Evolutionary conservation across 2,797 vertebrate species (phyloP).

Genomic region (Fringilla coelebs): DNA sequence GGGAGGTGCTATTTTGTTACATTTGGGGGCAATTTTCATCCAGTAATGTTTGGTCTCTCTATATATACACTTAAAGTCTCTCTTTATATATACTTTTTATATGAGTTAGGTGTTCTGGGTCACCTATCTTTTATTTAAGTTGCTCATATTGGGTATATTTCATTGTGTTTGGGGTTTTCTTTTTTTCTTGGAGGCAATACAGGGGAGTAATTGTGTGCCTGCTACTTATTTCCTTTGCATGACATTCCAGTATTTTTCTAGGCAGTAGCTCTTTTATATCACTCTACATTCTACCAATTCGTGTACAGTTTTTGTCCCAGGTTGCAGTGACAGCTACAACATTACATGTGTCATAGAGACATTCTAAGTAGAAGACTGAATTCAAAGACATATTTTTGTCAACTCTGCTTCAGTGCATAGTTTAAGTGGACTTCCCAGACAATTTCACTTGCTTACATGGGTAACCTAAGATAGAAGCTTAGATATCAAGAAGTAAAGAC

Average conservation of each 20-base stretch:
- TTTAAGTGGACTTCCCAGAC: neutral
- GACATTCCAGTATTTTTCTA: neutral
- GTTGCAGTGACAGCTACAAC: neutral
- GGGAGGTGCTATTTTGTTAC: neutral
- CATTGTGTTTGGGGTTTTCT: accelerated
- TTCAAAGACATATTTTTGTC: neutral
- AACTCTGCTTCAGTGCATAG: neutral
- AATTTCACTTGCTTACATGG: neutral
- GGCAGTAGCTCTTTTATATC: neutral
- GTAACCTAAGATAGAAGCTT: neutral
- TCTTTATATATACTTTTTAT: neutral
- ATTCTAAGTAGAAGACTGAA: neutral
- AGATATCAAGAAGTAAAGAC: neutral
- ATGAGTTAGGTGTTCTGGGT: neutral
- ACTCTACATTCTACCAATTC: neutral
- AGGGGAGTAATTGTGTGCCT: neutral
- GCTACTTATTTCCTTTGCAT: neutral
- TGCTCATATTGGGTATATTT: neutral
- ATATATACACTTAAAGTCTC: too few species aligned
- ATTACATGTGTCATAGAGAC: neutral
- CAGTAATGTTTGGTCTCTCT: neutral
- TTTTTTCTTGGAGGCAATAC: accelerated
- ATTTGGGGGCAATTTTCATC: neutral
- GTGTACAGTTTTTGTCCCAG: neutral
- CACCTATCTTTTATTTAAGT: neutral